Conservation (phyloP, 2,113 vertebrate genomes). For the Pica pica region DNA sequence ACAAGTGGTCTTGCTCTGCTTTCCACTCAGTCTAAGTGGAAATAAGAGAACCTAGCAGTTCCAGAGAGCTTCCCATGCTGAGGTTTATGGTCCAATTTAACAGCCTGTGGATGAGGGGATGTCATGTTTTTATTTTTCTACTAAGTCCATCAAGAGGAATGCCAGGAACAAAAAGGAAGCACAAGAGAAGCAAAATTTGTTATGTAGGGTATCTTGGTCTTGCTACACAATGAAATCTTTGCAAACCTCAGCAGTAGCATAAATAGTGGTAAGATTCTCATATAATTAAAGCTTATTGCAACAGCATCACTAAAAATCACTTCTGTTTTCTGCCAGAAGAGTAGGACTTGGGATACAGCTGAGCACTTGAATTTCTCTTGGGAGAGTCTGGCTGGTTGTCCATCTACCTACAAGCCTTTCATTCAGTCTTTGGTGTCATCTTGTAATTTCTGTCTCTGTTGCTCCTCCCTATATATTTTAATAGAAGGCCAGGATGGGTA, state of each 20-base stretch:
- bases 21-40: neutral
- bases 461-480: fast-evolving
- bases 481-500: neutral
- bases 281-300: neutral
- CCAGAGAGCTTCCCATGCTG: neutral
- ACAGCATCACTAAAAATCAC: neutral
- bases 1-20: neutral
- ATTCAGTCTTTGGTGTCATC: neutral
- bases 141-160: neutral
- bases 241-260: fast-evolving
- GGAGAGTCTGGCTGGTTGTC: neutral
- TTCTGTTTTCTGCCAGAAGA: neutral
- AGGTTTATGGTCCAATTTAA: neutral
- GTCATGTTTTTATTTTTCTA: neutral
- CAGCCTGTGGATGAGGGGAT: neutral
- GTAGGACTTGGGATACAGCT: neutral
- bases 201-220: neutral
- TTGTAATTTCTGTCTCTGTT: neutral
- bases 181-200: neutral
- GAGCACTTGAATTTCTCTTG: neutral
- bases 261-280: neutral
- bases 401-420: neutral
- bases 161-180: neutral
- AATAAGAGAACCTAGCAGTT: neutral
- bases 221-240: neutral